These are phyloP conservation scores for Phortica okadai DNA, from an alignment of 2,888 invertebrate species.

Conservation along the genomic window DNA sequence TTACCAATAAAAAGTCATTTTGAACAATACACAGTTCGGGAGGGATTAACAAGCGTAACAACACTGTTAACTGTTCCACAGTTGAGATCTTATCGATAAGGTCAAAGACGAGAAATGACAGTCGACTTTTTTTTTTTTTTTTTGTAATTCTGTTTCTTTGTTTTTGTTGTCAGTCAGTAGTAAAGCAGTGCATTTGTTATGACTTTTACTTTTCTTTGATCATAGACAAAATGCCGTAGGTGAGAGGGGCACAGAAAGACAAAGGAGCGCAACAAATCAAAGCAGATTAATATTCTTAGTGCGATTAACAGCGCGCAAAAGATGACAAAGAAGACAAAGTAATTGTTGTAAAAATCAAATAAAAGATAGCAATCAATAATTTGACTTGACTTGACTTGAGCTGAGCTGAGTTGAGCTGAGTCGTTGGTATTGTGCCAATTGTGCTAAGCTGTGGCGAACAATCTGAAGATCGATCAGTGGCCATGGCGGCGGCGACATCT, in stretches of 20 bases:
- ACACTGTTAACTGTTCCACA: constrained; percentile 24
- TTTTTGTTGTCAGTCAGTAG: neutral
- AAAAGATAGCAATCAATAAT: constrained; percentile 58
- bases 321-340: constrained; percentile 29
- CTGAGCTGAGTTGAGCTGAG: neutral
- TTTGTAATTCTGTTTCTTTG: neutral
- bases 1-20: constrained; percentile 63
- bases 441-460: constrained; percentile 31
- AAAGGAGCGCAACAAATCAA: constrained; percentile 53
- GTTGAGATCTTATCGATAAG: constrained; percentile 56
- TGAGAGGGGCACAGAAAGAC: neutral
- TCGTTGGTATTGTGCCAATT: neutral
- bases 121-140: neutral
- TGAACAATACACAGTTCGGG: constrained; percentile 33
- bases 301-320: constrained; percentile 43
- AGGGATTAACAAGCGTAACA: constrained; percentile 28
- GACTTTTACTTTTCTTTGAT: constrained; percentile 67
- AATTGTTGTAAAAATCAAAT: constrained; percentile 31
- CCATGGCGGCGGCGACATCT: constrained; percentile 24
- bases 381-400: constrained; percentile 52
- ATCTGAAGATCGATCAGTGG: neutral
- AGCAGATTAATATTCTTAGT: constrained; percentile 60
- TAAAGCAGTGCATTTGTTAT: constrained; percentile 51
- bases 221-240: neutral
- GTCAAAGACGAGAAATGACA: constrained; percentile 1